Percentiles rank a stretch among this genome's conserved stretches.
Conservation (phyloP, 2,888 invertebrate species). For the Nemoura dubitans region DNA sequence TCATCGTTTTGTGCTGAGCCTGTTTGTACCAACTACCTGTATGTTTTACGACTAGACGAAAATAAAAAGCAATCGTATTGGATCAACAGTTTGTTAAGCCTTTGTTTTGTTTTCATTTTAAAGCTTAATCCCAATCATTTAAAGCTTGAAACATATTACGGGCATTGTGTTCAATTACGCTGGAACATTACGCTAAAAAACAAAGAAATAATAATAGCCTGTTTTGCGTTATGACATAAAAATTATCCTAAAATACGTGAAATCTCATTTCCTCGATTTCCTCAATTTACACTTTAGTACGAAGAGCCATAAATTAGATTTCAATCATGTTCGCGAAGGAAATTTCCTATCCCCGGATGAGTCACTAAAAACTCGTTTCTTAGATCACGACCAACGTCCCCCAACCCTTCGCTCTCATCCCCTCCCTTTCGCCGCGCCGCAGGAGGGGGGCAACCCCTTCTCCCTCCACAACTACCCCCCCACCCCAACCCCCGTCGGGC, state of each 20-base stretch:
- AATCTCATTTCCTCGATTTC: neutral
- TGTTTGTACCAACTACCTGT: neutral
- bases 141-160: too few relatives aligned
- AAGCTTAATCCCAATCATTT: neutral
- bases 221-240: neutral
- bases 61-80: neutral
- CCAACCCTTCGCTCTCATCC: neutral
- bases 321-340: neutral
- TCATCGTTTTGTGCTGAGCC: neutral
- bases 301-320: neutral
- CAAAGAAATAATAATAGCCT: too few relatives aligned
- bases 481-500: neutral
- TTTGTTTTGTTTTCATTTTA: neutral
- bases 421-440: neutral
- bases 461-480: neutral
- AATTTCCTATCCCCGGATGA: neutral
- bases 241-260: neutral
- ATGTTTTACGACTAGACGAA: neutral
- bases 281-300: neutral
- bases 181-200: too few relatives aligned
- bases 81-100: neutral
- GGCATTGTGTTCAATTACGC: too few relatives aligned
- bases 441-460: neutral
- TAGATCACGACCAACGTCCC: neutral
- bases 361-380: neutral